phyloP scores from a whole-genome alignment of 2,888 invertebrate species.

The Panorpa germanica region DNA sequence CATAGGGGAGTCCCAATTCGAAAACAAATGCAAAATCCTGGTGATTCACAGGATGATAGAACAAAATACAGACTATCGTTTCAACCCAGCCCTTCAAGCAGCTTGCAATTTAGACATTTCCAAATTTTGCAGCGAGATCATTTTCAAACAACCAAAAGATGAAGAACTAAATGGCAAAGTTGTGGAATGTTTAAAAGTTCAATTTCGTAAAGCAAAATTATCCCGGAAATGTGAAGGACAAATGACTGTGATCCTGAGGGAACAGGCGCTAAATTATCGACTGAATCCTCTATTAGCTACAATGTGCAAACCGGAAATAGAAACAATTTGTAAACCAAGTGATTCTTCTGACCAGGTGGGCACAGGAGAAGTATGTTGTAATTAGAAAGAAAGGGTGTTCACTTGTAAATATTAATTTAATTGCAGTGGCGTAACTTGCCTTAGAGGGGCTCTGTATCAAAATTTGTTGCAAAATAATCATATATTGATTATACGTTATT shows the following conservation, averaged over 20 bases:
- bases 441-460: too few relatives aligned
- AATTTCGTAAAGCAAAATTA: slow-evolving; percentile 56
- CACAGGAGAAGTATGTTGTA: too few relatives aligned
- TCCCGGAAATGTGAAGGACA: slow-evolving; percentile 63
- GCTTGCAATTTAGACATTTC: slow-evolving; percentile 69
- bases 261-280: slow-evolving; percentile 79
- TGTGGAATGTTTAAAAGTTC: slow-evolving; percentile 63
- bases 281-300: slow-evolving; percentile 73
- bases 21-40: too few relatives aligned
- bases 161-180: slow-evolving; percentile 69
- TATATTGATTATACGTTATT: too few relatives aligned
- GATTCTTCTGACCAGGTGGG: too few relatives aligned
- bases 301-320: slow-evolving; percentile 57
- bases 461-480: too few relatives aligned
- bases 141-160: slow-evolving; percentile 33
- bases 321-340: slow-evolving; percentile 43
- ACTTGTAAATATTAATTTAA: too few relatives aligned
- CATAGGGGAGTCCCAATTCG: too few relatives aligned
- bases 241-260: slow-evolving; percentile 62
- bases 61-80: slow-evolving; percentile 75
- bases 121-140: slow-evolving; percentile 41
- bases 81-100: slow-evolving; percentile 67
- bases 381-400: too few relatives aligned
- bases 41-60: slow-evolving; percentile 78
- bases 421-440: too few relatives aligned